Base-by-base conservation (phyloP, 2,888 invertebrate species). In the Folsomia manolachei region DNA sequence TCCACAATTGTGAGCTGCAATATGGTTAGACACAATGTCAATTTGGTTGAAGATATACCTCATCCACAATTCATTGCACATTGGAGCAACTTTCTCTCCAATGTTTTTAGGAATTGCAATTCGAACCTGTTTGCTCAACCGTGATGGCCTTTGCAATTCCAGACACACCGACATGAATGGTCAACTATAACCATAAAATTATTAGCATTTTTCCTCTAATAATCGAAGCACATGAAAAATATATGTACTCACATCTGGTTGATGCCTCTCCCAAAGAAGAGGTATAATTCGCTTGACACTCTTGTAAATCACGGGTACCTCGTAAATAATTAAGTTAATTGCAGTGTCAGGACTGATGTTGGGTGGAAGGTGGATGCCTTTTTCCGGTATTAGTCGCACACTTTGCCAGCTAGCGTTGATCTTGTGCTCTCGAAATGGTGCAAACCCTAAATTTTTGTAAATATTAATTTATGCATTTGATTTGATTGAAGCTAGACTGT, bases 351-450 rank as follows among this genome's bases (percentile, higher is more conserved):
- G 74, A 62, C 71, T 71, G 4, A 79, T 70, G 66, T 78, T 80
- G 18, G 76, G 71, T 26, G 79, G 80, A 14, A 77, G 61, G 14
- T 70, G 52, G 27, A 80, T 76, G 11, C 78, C 79, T 2, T 75
- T 70, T 63, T 79, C 85, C 18, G 81, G 81, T 80, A 91, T 85
- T n/a, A n/a, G n/a, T 70, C 87, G 82, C 82, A 93, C 93, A 2
- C 90, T 89, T 83, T 91, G 90, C 93, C 93, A 93, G 82, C 93
- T 94, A 0, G 94, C 90, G 83, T 94, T 94, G 11, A 90, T 85
- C 25, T 84, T 84, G 82, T 93, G 90, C 53, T 85, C 85, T 7
- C 86, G 83, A 84, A 93, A 94, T 0, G 93, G 93, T 0, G 93
- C 93, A 84, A 94, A 94, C 4, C 94, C 94, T n/a, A n/a, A n/a